Evolutionary conservation across 2,113 vertebrate genomes (phyloP), one percentile per base, ranked within the genome.

Genomic region (Pongo abelii): DNA sequence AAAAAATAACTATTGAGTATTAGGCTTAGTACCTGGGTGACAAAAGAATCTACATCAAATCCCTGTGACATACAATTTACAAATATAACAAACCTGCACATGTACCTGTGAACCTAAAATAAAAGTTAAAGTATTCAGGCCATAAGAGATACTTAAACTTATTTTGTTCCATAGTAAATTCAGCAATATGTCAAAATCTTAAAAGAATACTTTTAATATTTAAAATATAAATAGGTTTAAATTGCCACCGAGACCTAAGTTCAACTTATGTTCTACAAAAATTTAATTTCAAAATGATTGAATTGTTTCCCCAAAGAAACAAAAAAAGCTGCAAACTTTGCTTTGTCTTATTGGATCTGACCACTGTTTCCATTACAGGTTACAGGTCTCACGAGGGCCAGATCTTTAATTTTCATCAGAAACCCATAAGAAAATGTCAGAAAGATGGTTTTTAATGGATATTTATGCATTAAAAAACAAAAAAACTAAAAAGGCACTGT

Each of bases 121-220:
- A 64, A 64, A 64, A 64, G 27, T 64, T 32, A 32, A 30, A 78
- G n/a, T 61, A 74, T 67, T 17, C 27, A 89, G 48, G 32, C 35
- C 64, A 80, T 84, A 84, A 25, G 90, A 16, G 25, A 38, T 14
- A 78, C 16, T 69, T 74, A 80, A 14, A 59, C 35, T 52, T 69
- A 64, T 5, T 88, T 85, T 61, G 46, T 81, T 85, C 59, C 27
- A 94, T 1, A 74, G 35, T 85, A 78, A 70, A 79, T 6, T 89
- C 50, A 87, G n/a, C 55, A 95, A n/a, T 72, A 72, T 25, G 46
- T 84, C 89, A 95, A 79, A 93, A 83, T 72, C 72, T 85, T 96
- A 81, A 81, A 94, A 85, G 81, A 95, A 81, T 48, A 57, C 8
- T 67, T 64, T 32, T 64, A 64, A n/a, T 32, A 69, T 69, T 69